A percentile compares a stretch with the other conserved stretches of the same genome.
phyloP scores from a whole-genome alignment of 2,113 vertebrate species.

The Plecotus auritus region DNA sequence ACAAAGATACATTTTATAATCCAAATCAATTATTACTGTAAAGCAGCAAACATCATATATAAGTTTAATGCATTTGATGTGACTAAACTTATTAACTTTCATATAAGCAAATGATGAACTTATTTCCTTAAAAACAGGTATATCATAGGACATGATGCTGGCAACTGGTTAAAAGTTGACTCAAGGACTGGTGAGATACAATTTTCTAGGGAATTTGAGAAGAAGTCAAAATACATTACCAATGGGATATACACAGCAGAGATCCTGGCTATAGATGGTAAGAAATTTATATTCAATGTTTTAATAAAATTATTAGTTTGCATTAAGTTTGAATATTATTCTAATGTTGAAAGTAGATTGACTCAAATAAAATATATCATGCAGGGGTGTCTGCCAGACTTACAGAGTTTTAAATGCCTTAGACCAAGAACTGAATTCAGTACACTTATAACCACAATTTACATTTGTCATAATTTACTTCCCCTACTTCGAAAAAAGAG shows the following conservation, averaged over 20 bases:
- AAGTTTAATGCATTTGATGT: neutral
- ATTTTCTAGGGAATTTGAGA: conserved; percentile 85
- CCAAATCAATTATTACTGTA: neutral
- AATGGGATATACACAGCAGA: conserved; percentile 89
- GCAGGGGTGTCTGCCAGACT: neutral
- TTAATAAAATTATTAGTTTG: neutral
- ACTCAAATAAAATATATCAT: neutral
- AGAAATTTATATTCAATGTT: conserved; percentile 61
- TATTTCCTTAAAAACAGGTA: conserved; percentile 84
- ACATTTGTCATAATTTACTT: neutral
- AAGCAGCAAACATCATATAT: neutral
- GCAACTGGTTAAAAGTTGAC: conserved; percentile 89
- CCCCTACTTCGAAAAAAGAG: conserved; percentile 5
- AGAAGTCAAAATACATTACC: conserved; percentile 84
- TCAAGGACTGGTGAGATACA: conserved; percentile 88
- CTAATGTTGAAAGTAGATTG: neutral
- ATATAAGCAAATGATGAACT: neutral
- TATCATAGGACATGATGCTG: conserved; percentile 87
- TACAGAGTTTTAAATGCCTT: neutral
- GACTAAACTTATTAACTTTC: neutral
- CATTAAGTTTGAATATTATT: neutral
- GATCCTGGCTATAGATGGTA: conserved; percentile 90
- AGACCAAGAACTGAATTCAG: conserved; percentile 18
- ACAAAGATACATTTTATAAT: neutral
- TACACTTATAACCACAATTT: neutral